These are phyloP conservation scores for Orthosia cruda DNA, from an alignment of 2,888 invertebrate genomes.

Conservation along the genomic window DNA sequence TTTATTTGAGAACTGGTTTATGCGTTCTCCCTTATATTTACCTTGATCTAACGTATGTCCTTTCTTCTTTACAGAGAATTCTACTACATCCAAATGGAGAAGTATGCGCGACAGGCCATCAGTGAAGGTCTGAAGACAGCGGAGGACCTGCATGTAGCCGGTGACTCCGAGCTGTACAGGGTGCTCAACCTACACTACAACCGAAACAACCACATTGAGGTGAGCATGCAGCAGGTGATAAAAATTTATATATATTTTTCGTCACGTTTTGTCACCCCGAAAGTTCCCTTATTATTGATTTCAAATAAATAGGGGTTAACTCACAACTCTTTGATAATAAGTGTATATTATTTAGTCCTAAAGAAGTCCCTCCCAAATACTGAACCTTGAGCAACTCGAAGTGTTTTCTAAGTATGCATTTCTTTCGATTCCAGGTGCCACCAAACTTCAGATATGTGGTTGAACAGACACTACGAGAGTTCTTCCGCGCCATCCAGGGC, in stretches of 20 bases:
- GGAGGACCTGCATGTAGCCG: conserved; percentile 98
- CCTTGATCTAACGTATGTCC: conserved; percentile 37
- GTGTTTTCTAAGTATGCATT: conserved; percentile 41
- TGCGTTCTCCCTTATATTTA: conserved; percentile 18
- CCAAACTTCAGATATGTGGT: conserved; percentile 99
- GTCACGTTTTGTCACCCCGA: background rate
- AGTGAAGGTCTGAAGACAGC: conserved; percentile 98
- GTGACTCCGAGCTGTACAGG: conserved; percentile 99
- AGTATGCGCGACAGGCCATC: conserved; percentile 99
- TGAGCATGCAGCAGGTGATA: conserved; percentile 86
- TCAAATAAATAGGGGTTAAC: background rate
- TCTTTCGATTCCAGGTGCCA: conserved; percentile 95
- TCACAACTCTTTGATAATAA: background rate
- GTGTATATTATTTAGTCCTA: background rate
- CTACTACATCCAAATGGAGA: conserved; percentile 99
- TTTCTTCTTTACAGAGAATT: conserved; percentile 96
- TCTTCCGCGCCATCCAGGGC: conserved; percentile 99
- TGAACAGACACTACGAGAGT: conserved; percentile 99
- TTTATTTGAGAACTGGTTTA: conserved; percentile 38
- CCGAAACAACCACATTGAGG: conserved; percentile 99
- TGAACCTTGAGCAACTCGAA: background rate
- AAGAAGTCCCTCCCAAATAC: conserved; percentile 14
- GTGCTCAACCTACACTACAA: conserved; percentile 99
- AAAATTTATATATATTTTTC: conserved; percentile 34
- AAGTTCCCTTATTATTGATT: conserved; percentile 4